Conservation (phyloP, 2,113 vertebrate genomes). For the Perca schrenkii region DNA sequence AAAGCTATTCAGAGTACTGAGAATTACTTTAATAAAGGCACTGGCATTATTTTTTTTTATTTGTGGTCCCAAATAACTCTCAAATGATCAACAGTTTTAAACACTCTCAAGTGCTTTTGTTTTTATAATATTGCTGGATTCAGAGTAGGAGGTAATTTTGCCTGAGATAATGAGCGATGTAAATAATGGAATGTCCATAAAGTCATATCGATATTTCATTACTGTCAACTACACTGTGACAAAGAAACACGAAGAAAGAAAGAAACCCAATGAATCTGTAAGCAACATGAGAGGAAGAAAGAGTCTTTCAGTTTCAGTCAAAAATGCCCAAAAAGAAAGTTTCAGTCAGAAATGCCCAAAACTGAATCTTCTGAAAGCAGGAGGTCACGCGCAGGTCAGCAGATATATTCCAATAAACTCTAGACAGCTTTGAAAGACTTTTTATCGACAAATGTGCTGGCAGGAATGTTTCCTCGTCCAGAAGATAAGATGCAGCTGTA, state of each 20-base stretch:
- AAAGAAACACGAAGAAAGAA: background rate
- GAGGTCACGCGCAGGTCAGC: background rate
- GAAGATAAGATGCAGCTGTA: conserved; percentile 3
- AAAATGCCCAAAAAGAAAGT: background rate
- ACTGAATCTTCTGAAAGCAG: background rate
- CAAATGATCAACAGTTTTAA: background rate
- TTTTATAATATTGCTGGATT: background rate
- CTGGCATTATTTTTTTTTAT: conserved; percentile 1
- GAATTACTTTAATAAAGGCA: conserved; percentile 13
- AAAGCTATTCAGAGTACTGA: background rate
- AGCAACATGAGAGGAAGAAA: background rate
- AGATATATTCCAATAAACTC: background rate
- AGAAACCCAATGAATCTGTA: background rate
- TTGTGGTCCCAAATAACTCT: background rate
- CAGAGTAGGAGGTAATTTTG: background rate
- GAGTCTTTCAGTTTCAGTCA: background rate
- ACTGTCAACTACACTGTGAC: background rate
- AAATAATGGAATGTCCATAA: background rate
- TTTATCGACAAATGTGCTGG: background rate
- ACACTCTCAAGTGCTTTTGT: background rate
- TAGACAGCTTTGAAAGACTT: conserved; percentile 3
- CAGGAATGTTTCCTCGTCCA: background rate
- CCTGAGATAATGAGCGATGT: background rate
- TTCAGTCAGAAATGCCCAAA: background rate
- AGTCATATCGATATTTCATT: background rate